These are phyloP conservation scores for Latrodectus geometricus DNA, from an alignment of 1,140 invertebrate genomes.

Conservation along the genomic window DNA sequence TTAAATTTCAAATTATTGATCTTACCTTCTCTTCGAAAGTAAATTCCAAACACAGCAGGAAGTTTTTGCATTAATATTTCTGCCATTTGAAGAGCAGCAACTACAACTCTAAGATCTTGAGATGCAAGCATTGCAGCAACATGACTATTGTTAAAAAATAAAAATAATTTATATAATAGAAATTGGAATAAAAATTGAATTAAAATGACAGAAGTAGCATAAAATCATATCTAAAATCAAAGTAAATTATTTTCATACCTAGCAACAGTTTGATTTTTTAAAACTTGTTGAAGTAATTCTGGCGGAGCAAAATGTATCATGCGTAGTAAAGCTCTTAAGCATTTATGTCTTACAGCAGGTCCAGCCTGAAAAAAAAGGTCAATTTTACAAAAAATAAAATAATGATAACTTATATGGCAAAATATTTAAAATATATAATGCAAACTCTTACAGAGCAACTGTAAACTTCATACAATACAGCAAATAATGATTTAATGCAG, in stretches of 20 bases:
- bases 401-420: not conserved
- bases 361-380: slow-evolving; percentile 76
- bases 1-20: not conserved
- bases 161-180: slow-evolving; percentile 1
- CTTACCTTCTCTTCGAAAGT: slow-evolving; percentile 88
- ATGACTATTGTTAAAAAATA: slow-evolving; percentile 75
- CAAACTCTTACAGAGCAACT: slow-evolving; percentile 80
- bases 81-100: slow-evolving; percentile 96
- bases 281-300: slow-evolving; percentile 76
- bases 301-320: slow-evolving; percentile 91
- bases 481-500: slow-evolving; percentile 90
- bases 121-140: slow-evolving; percentile 98
- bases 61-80: slow-evolving; percentile 96
- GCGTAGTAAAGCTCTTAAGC: slow-evolving; percentile 90
- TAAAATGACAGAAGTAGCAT: not conserved
- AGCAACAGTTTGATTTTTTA: slow-evolving; percentile 93
- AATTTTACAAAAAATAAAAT: not conserved
- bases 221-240: not conserved
- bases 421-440: not conserved
- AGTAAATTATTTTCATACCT: slow-evolving; percentile 65
- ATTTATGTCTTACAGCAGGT: slow-evolving; percentile 96
- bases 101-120: slow-evolving; percentile 93
- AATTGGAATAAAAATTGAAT: not conserved
- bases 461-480: slow-evolving; percentile 93
- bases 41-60: slow-evolving; percentile 92